phyloP scores from a whole-genome alignment of 2,888 invertebrate genomes.

The Chaetogeoica ovagalla region DNA sequence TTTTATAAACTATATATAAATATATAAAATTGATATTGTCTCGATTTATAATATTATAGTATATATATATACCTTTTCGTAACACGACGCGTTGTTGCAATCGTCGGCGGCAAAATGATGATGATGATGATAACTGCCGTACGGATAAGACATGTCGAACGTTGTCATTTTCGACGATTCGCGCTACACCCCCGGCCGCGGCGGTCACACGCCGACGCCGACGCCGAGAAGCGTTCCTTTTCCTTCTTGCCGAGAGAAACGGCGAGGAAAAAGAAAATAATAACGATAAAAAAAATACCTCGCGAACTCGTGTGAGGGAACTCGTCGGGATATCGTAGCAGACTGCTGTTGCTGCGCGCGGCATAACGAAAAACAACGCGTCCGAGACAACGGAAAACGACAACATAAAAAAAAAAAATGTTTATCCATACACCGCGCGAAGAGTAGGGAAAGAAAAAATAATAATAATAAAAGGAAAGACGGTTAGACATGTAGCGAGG shows the following conservation, averaged over 20 bases:
- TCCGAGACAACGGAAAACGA: background rate
- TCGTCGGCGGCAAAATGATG: slow-evolving; percentile 34
- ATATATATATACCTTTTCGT: slow-evolving; percentile 37
- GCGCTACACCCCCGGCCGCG: background rate
- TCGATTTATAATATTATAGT: no score
- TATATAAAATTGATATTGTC: no score
- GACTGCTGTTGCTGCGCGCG: background rate
- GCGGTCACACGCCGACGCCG: background rate
- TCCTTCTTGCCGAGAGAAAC: no score
- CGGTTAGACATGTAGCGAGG: slow-evolving; percentile 26
- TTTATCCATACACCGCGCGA: slow-evolving; percentile 14
- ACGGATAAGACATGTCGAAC: slow-evolving; percentile 45
- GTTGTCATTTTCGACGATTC: slow-evolving; percentile 35
- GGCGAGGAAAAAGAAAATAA: background rate
- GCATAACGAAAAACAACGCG: background rate
- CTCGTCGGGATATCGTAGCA: slow-evolving; percentile 38
- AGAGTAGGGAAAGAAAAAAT: slow-evolving; percentile 10
- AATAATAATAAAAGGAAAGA: slow-evolving; percentile 46
- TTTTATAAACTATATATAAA: no score
- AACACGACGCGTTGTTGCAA: slow-evolving; percentile 45
- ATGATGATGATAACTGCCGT: slow-evolving; percentile 38
- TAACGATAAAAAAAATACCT: background rate
- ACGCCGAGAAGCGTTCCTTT: no score
- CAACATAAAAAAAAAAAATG: slow-evolving; percentile 24
- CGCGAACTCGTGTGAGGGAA: slow-evolving; percentile 28